Evolutionary conservation across 2,888 invertebrate genomes (phyloP).

Genomic region (Linyphia triangularis): DNA sequence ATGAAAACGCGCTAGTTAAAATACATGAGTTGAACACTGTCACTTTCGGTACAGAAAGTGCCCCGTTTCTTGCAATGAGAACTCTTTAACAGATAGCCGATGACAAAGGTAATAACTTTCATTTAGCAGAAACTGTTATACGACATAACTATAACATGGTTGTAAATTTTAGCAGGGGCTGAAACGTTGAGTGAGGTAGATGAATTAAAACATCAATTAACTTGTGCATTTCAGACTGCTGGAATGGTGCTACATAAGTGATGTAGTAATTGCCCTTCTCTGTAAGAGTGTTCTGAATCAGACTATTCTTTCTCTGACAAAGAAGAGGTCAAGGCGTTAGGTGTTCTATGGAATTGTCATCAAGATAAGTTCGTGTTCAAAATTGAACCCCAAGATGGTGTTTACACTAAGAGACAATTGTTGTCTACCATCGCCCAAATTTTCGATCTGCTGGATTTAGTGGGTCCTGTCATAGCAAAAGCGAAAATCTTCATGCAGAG

Average conservation of each 20-base stretch:
- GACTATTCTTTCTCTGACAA: neutral
- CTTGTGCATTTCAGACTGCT: neutral
- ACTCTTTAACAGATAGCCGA: neutral
- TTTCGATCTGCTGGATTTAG: neutral
- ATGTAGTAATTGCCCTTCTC: neutral
- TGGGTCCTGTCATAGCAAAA: neutral
- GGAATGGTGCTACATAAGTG: conserved; percentile 8
- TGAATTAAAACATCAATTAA: neutral
- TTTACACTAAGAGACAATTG: neutral
- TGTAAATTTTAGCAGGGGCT: neutral
- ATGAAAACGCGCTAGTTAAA: neutral
- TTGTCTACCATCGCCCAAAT: neutral
- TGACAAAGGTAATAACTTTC: neutral
- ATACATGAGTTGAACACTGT: neutral
- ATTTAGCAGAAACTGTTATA: neutral
- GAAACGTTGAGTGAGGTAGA: neutral
- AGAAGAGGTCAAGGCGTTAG: neutral
- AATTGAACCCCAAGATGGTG: neutral
- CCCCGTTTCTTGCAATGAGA: conserved; percentile 14
- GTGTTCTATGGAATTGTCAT: neutral
- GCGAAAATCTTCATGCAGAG: conserved; percentile 23
- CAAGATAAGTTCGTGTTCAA: neutral
- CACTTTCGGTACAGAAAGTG: neutral
- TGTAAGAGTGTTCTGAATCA: neutral
- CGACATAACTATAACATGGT: neutral